A percentile compares a stretch with the other conserved stretches of the same genome.
Conservation (phyloP, 2,888 invertebrate species). For the Cantharis rustica region DNA sequence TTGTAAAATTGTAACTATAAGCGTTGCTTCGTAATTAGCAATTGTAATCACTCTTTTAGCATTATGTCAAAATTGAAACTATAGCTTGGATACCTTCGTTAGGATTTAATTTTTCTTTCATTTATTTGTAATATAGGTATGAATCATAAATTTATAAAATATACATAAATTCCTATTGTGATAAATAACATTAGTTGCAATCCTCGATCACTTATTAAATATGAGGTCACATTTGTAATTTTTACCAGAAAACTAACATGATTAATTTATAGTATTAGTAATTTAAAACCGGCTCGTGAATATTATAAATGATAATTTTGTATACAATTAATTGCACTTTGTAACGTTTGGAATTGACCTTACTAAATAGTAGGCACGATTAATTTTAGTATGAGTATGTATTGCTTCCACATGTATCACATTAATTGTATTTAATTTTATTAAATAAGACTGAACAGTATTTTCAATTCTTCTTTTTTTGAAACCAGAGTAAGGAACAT, state of each 20-base stretch:
- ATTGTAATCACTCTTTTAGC: not conserved
- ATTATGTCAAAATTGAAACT: not conserved
- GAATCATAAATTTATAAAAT: not conserved
- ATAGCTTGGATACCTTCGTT: not conserved
- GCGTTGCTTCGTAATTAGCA: not conserved
- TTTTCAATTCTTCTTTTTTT: not conserved
- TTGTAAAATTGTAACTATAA: constrained; percentile 2
- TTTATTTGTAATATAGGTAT: not conserved
- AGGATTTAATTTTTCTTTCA: not conserved
- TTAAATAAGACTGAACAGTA: constrained; percentile 23
- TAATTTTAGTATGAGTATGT: constrained; percentile 15
- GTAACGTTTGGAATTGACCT: constrained; percentile 10
- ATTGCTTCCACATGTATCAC: constrained; percentile 18
- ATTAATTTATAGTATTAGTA: constrained; percentile 16
- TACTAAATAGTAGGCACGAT: constrained; percentile 8
- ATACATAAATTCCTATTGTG: constrained; percentile 27
- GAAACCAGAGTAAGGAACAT: not conserved
- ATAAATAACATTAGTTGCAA: constrained; percentile 21
- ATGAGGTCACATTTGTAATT: constrained; percentile 1
- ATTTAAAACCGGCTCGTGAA: constrained; percentile 7
- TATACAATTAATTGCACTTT: constrained; percentile 15
- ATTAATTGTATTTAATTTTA: constrained; percentile 11
- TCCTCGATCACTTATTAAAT: constrained; percentile 7
- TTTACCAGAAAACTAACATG: not conserved
- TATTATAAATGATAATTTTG: not conserved